Evolutionary conservation across 1,140 invertebrate species (phyloP).

Genomic region (Drosophila cardini): DNA sequence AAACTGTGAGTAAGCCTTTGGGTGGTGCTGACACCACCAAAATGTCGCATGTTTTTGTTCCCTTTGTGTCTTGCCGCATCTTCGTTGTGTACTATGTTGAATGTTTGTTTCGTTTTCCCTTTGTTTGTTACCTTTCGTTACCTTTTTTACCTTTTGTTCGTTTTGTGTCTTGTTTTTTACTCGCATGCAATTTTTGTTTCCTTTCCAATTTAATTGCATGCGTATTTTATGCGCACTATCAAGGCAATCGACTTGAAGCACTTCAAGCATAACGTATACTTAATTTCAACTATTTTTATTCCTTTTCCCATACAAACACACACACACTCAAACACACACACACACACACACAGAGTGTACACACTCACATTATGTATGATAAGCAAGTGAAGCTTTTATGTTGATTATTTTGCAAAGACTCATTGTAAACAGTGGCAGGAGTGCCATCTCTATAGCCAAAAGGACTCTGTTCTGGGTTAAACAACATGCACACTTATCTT

Average conservation of each 20-base stretch:
- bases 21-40: constrained; percentile 52
- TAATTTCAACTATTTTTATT: constrained; percentile 15
- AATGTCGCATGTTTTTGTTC: constrained; percentile 65
- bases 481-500: constrained; percentile 59
- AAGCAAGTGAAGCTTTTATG: constrained; percentile 80
- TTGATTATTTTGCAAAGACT: constrained; percentile 76
- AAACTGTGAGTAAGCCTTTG: constrained; percentile 82
- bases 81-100: constrained; percentile 32
- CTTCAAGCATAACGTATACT: constrained; percentile 48
- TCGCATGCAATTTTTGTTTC: constrained; percentile 16
- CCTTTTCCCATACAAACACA: background rate
- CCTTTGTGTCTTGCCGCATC: constrained; percentile 42
- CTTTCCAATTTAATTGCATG: constrained; percentile 70
- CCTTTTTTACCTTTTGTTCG: background rate
- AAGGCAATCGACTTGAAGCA: constrained; percentile 52
- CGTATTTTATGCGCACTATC: constrained; percentile 76
- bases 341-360: constrained; percentile 5
- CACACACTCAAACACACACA: constrained; percentile 20
- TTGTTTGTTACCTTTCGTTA: constrained; percentile 9
- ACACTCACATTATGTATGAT: constrained; percentile 54
- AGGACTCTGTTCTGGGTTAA: constrained; percentile 34
- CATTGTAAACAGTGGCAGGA: constrained; percentile 55
- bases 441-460: constrained; percentile 1
- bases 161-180: constrained; percentile 23
- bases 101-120: constrained; percentile 32